Evolutionary conservation across 2,113 vertebrate species (phyloP).

Genomic region (Donacobius atricapilla): DNA sequence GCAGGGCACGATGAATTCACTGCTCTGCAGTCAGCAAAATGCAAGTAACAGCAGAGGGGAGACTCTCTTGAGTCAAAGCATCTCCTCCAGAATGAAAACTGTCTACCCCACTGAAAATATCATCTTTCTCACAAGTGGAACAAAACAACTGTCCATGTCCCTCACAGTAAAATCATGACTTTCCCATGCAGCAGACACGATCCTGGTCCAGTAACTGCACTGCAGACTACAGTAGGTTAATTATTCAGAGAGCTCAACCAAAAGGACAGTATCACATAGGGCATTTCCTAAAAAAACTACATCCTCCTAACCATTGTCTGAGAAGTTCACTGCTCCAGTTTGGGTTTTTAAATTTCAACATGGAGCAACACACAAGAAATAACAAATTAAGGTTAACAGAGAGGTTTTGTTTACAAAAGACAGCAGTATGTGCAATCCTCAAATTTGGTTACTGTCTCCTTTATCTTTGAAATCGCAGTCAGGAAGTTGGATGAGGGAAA

Average conservation of each 20-base stretch:
- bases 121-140: background rate
- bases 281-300: background rate
- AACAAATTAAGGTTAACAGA: background rate
- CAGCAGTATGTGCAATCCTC: background rate
- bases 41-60: background rate
- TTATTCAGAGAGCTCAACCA: background rate
- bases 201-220: background rate
- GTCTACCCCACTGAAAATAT: background rate
- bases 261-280: background rate
- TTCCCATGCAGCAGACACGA: background rate
- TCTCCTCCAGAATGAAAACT: background rate
- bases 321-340: background rate
- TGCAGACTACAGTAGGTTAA: background rate
- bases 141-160: background rate
- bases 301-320: background rate
- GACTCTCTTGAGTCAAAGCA: background rate
- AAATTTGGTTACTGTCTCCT: background rate
- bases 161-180: background rate
- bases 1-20: accelerated
- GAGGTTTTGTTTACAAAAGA: background rate
- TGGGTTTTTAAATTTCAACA: background rate
- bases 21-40: background rate
- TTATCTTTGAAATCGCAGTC: background rate
- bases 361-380: background rate
- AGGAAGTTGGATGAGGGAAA: background rate